These are phyloP conservation scores for Cosmia pyralina DNA, from an alignment of 2,888 invertebrate species.

Conservation along the genomic window DNA sequence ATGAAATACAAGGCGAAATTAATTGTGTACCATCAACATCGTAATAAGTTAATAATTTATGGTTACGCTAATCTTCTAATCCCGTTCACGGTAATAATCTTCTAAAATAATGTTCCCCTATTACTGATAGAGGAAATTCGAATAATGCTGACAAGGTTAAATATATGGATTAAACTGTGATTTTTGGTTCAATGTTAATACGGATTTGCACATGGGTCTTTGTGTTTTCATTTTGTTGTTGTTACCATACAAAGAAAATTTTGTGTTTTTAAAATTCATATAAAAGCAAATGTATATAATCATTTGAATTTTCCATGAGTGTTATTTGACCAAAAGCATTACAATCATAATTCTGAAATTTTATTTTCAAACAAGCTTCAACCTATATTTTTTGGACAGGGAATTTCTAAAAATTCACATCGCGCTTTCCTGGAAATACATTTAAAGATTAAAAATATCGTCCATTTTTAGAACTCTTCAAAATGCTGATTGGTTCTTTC, in stretches of 20 bases:
- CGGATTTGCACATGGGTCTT: neutral
- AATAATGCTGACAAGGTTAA: slow-evolving; percentile 12
- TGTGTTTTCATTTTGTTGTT: slow-evolving; percentile 1
- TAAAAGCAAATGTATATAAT: no score
- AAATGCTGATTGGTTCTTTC: neutral
- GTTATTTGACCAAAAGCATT: neutral
- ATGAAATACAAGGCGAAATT: slow-evolving; percentile 31
- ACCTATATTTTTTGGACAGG: neutral
- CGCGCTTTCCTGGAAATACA: neutral
- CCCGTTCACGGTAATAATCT: slow-evolving; percentile 44
- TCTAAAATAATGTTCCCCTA: slow-evolving; percentile 28
- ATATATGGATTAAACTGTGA: slow-evolving; percentile 3
- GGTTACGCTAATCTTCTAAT: slow-evolving; percentile 41
- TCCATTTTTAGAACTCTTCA: neutral
- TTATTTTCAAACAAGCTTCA: no score
- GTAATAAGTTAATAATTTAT: slow-evolving; percentile 55
- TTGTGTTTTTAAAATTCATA: no score
- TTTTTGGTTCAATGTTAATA: slow-evolving; percentile 8
- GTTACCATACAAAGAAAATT: neutral
- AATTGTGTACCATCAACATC: slow-evolving; percentile 45
- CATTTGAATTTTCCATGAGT: no score
- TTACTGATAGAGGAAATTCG: slow-evolving; percentile 18
- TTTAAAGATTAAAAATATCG: neutral
- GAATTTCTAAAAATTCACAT: neutral
- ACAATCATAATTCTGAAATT: neutral